A percentile compares a stretch with the other conserved stretches of the same genome.
Conservation (phyloP, 2,113 vertebrate species). For the Syngnathoides biaculeatus region DNA sequence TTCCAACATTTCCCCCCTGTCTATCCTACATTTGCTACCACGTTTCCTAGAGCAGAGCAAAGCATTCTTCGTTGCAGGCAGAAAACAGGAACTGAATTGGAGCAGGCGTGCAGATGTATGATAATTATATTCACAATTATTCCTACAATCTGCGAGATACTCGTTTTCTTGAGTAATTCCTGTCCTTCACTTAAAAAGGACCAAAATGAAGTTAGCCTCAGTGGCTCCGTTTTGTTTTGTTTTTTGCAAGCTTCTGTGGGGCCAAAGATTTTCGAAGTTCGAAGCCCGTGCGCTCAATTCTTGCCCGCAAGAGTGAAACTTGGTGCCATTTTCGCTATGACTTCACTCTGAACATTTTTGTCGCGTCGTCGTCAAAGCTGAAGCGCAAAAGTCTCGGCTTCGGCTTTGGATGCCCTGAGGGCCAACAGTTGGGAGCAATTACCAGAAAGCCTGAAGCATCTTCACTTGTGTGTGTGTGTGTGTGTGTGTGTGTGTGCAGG, state of each 20-base stretch:
- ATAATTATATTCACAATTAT: too few relatives aligned
- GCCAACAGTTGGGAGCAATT: slow-evolving; percentile 53
- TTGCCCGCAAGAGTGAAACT: not conserved
- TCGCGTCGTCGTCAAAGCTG: slow-evolving; percentile 35
- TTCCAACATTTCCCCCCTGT: too few relatives aligned
- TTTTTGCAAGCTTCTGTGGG: too few relatives aligned
- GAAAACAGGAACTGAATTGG: too few relatives aligned
- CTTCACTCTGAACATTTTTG: slow-evolving; percentile 3
- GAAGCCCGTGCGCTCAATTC: not conserved
- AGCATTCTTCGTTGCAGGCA: too few relatives aligned
- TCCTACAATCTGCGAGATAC: too few relatives aligned
- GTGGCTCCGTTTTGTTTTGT: too few relatives aligned
- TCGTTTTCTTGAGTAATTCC: not conserved
- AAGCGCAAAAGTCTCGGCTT: slow-evolving; percentile 34
- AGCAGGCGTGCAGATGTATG: too few relatives aligned
- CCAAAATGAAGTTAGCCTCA: too few relatives aligned
- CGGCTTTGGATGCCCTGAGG: slow-evolving; percentile 59
- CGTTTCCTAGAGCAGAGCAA: too few relatives aligned
- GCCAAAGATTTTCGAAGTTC: too few relatives aligned
- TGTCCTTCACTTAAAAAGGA: not conserved
- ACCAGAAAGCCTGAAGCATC: slow-evolving; percentile 25
- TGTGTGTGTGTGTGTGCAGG: slow-evolving; percentile 15
- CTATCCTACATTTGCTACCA: too few relatives aligned
- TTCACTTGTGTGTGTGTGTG: slow-evolving; percentile 14
- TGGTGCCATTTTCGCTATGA: not conserved